These are phyloP conservation scores for Drosophila macrospina DNA, from an alignment of 2,888 invertebrate species.

Conservation along the genomic window DNA sequence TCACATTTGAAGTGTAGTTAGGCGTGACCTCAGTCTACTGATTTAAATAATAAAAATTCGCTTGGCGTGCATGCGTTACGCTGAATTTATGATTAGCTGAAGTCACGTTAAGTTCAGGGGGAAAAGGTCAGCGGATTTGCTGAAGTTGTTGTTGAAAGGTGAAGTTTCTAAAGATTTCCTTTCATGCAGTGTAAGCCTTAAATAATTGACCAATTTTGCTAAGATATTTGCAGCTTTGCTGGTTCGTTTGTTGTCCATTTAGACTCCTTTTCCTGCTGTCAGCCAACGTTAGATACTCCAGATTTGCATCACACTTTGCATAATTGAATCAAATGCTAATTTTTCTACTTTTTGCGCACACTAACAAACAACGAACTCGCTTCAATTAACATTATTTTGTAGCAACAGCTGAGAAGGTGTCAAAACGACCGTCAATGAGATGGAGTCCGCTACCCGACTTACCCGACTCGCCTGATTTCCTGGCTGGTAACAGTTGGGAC, in stretches of 20 bases:
- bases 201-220: no score
- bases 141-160: background rate
- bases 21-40: slow-evolving; percentile 13
- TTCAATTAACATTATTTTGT: no score
- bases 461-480: background rate
- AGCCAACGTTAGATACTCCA: slow-evolving; percentile 3
- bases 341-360: slow-evolving; percentile 40
- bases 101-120: slow-evolving; percentile 11
- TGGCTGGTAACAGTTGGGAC: slow-evolving; percentile 42
- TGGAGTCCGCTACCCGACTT: background rate
- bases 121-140: background rate
- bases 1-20: slow-evolving; percentile 2
- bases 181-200: background rate
- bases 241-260: background rate
- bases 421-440: slow-evolving; percentile 17
- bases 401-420: slow-evolving; percentile 37
- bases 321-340: slow-evolving; percentile 63
- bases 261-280: background rate
- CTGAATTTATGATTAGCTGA: slow-evolving; percentile 7
- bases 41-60: slow-evolving; percentile 7
- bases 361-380: slow-evolving; percentile 57
- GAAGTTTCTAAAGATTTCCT: background rate
- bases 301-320: slow-evolving; percentile 29
- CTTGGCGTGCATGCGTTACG: slow-evolving; percentile 1
- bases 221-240: no score